A percentile compares a stretch with the other conserved stretches of the same genome.
Evolutionary conservation across 2,888 invertebrate genomes (phyloP).

Genomic region (Microdon myrmicae): DNA sequence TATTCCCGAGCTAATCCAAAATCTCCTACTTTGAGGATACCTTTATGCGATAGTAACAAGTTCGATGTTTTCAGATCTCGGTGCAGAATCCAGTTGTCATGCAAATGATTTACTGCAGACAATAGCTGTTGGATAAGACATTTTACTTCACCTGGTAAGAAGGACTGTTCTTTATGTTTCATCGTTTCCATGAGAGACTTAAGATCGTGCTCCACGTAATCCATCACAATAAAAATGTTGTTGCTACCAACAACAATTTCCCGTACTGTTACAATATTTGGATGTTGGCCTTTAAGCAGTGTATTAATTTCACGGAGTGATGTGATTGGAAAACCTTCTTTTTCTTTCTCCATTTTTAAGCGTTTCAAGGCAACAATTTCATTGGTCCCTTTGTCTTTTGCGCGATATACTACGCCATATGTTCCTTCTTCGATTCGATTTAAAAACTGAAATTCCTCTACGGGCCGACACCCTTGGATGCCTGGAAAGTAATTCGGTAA

Average conservation of each 20-base stretch:
- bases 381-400: slow-evolving; percentile 93
- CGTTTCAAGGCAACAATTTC: slow-evolving; percentile 98
- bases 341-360: slow-evolving; percentile 99
- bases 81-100: slow-evolving; percentile 99
- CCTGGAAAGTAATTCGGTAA: slow-evolving; percentile 67
- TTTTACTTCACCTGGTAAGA: slow-evolving; percentile 85
- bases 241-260: slow-evolving; percentile 99
- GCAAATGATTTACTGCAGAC: slow-evolving; percentile 92
- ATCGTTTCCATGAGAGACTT: slow-evolving; percentile 99
- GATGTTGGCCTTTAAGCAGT: slow-evolving; percentile 81
- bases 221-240: slow-evolving; percentile 99
- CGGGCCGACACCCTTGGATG: slow-evolving; percentile 89
- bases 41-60: slow-evolving; percentile 92
- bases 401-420: slow-evolving; percentile 97
- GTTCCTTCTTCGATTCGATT: slow-evolving; percentile 99
- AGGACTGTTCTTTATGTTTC: slow-evolving; percentile 86
- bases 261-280: slow-evolving; percentile 96
- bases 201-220: slow-evolving; percentile 98
- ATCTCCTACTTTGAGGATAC: slow-evolving; percentile 85
- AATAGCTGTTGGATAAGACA: slow-evolving; percentile 93
- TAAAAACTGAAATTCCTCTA: slow-evolving; percentile 97
- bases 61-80: slow-evolving; percentile 98
- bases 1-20: slow-evolving; percentile 98
- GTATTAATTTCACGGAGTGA: slow-evolving; percentile 98
- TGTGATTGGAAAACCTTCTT: slow-evolving; percentile 99